Conservation (phyloP, 1,140 invertebrate genomes). For the Drosophila nigromelanica region DNA sequence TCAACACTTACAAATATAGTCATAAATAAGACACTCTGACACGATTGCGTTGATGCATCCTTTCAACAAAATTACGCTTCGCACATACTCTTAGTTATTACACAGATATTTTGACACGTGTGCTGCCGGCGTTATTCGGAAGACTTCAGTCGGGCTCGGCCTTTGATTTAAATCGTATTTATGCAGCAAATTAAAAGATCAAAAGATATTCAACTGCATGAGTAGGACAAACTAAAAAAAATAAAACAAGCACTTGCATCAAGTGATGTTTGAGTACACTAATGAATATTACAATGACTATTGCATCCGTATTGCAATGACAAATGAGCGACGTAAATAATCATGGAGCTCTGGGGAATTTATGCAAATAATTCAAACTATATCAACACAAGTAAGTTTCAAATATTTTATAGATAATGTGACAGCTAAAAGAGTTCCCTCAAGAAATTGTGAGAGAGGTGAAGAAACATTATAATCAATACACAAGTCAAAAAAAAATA, state of each 20-base stretch:
- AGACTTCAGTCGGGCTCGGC: constrained; percentile 44
- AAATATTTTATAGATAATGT: too few relatives aligned
- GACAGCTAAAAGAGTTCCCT: too few relatives aligned
- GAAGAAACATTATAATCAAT: too few relatives aligned
- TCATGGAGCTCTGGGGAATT: too few relatives aligned
- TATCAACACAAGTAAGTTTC: too few relatives aligned
- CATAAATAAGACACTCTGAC: background rate
- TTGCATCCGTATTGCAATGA: constrained; percentile 23
- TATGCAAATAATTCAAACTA: too few relatives aligned
- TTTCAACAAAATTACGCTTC: constrained; percentile 56
- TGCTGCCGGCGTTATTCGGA: constrained; percentile 21
- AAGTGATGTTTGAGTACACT: constrained; percentile 16
- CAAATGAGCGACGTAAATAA: constrained; percentile 3
- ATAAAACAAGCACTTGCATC: background rate
- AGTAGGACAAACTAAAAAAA: constrained; percentile 15
- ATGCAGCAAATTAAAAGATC: constrained; percentile 73
- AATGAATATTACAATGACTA: constrained; percentile 16
- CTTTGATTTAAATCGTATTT: constrained; percentile 73
- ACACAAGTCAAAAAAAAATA: too few relatives aligned
- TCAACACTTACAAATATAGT: too few relatives aligned
- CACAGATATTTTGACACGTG: constrained; percentile 73
- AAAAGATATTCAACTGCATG: constrained; percentile 49
- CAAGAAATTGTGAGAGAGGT: too few relatives aligned
- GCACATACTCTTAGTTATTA: constrained; percentile 52
- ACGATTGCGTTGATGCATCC: constrained; percentile 55